phyloP scores from a whole-genome alignment of 2,888 invertebrate genomes.

The Euplexia lucipara region DNA sequence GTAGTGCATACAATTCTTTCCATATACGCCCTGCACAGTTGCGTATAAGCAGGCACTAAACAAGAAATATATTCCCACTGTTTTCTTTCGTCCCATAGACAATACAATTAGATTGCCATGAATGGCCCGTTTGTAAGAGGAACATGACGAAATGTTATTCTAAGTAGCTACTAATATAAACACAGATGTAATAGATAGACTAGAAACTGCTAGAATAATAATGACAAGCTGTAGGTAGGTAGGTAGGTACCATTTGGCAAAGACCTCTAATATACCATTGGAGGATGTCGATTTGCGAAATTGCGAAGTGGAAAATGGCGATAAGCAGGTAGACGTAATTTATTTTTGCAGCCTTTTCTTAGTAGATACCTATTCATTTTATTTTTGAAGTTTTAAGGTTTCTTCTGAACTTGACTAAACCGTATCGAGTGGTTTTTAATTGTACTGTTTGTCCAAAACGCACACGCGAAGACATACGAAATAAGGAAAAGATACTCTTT shows the following conservation, averaged over 20 bases:
- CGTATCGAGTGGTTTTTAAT: background rate
- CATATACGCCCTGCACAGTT: slow-evolving; percentile 41
- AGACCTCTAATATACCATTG: slow-evolving; percentile 19
- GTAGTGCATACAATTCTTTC: slow-evolving; percentile 23
- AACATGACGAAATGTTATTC: slow-evolving; percentile 65
- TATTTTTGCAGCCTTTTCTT: slow-evolving; percentile 16
- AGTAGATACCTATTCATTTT: background rate
- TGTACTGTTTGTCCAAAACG: background rate
- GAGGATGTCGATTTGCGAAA: slow-evolving; percentile 31
- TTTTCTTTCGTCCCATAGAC: slow-evolving; percentile 63
- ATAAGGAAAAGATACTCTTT: background rate
- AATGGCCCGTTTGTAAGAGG: slow-evolving; percentile 57
- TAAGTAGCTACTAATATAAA: slow-evolving; percentile 25
- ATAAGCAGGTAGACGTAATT: slow-evolving; percentile 21
- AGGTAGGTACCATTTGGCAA: background rate
- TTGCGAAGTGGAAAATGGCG: slow-evolving; percentile 16
- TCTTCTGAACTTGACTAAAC: background rate
- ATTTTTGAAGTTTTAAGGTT: background rate
- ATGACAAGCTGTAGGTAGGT: slow-evolving; percentile 20
- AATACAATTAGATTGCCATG: slow-evolving; percentile 55
- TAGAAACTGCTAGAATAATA: slow-evolving; percentile 29
- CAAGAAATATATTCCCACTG: slow-evolving; percentile 68
- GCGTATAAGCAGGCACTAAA: slow-evolving; percentile 34
- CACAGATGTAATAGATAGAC: slow-evolving; percentile 33
- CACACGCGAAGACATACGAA: background rate